A percentile compares a stretch with the other conserved stretches of the same genome.
These are phyloP conservation scores for Subacronicta megacephala DNA, from an alignment of 2,888 invertebrate species.

Conservation along the genomic window DNA sequence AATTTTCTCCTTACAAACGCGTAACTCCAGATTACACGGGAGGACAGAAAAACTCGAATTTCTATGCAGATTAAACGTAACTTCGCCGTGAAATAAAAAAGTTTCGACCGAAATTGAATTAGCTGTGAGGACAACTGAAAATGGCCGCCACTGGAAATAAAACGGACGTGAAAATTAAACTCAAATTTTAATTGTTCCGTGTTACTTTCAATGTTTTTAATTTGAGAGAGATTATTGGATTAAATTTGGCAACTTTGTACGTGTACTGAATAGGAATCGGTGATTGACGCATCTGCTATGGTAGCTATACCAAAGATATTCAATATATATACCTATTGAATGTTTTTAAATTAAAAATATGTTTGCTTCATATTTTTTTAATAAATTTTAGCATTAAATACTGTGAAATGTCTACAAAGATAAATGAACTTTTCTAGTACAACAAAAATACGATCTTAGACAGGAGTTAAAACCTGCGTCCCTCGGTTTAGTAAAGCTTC, in stretches of 20 bases:
- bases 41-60: conserved; percentile 8
- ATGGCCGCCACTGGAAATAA: conserved; percentile 41
- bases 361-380: too few species aligned
- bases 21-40: conserved; percentile 18
- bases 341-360: too few species aligned
- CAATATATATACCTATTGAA: too few species aligned
- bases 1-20: conserved; percentile 4
- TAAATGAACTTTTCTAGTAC: too few species aligned
- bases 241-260: conserved; percentile 39
- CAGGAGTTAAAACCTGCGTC: too few species aligned
- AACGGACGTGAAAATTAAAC: conserved; percentile 44
- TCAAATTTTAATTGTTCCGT: conserved; percentile 49
- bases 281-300: conserved; percentile 26
- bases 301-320: too few species aligned
- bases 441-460: too few species aligned
- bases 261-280: conserved; percentile 25
- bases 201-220: conserved; percentile 42
- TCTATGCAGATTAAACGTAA: conserved; percentile 42
- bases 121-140: conserved; percentile 61
- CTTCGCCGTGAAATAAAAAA: conserved; percentile 52
- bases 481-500: too few species aligned
- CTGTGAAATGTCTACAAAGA: too few species aligned
- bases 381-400: too few species aligned
- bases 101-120: conserved; percentile 61
- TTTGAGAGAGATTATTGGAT: conserved; percentile 46